Conservation (phyloP, 2,113 vertebrate genomes). For the Neofelis nebulosa region DNA sequence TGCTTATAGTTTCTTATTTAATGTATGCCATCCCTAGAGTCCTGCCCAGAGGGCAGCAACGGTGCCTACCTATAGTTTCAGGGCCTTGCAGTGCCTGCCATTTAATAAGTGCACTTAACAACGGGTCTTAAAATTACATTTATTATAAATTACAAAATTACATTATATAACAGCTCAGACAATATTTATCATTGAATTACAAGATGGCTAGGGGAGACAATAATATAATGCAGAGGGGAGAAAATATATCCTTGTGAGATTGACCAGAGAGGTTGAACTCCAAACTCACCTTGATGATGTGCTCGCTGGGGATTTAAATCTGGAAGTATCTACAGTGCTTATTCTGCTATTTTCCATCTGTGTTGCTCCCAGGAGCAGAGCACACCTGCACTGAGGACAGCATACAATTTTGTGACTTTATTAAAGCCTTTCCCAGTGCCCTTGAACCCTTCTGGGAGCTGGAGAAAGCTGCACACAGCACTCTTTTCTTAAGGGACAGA, state of each 20-base stretch:
- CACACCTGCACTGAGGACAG: not conserved
- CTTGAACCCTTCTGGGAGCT: not conserved
- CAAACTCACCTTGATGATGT: not conserved
- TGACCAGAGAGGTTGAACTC: not conserved
- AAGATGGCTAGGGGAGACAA: not conserved
- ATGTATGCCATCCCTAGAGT: not conserved
- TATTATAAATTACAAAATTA: not conserved
- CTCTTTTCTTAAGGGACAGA: not conserved
- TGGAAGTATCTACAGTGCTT: accelerated
- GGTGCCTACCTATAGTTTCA: not conserved
- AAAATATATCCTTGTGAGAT: not conserved
- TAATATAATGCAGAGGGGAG: not conserved
- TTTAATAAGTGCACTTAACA: not conserved
- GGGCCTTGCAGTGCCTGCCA: not conserved
- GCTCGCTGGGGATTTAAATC: not conserved
- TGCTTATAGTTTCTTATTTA: not conserved
- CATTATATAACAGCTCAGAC: not conserved
- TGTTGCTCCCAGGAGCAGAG: not conserved
- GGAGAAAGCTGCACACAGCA: not conserved
- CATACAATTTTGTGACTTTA: not conserved
- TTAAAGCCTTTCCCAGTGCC: not conserved
- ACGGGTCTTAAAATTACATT: not conserved
- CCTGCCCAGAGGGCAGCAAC: not conserved
- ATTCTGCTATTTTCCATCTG: not conserved
- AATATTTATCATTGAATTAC: not conserved